These are phyloP conservation scores for Megaceryle torquata DNA, from an alignment of 2,113 vertebrate genomes.

Conservation along the genomic window DNA sequence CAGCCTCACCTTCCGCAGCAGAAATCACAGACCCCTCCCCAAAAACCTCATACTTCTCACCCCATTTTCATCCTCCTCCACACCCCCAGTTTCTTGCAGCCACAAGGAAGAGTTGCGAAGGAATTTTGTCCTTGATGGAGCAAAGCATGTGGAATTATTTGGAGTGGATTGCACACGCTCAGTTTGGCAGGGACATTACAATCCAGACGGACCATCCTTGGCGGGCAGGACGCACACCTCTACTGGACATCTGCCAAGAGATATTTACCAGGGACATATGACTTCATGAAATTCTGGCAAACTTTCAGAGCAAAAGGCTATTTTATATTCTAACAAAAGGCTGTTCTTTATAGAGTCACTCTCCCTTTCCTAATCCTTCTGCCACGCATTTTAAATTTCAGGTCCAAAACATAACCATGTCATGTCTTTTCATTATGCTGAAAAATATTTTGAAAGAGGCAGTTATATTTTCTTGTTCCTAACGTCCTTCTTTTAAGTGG, in stretches of 20 bases:
- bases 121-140: background rate
- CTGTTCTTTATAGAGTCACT: background rate
- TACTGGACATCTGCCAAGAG: background rate
- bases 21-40: background rate
- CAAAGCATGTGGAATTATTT: background rate
- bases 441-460: background rate
- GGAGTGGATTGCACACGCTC: background rate
- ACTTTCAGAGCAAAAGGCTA: background rate
- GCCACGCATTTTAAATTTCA: background rate
- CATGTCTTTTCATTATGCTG: background rate
- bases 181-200: background rate
- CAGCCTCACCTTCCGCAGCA: background rate
- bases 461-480: background rate
- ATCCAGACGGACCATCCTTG: conserved; percentile 11
- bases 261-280: background rate
- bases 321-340: background rate
- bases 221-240: background rate
- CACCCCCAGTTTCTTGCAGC: background rate
- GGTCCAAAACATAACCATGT: background rate
- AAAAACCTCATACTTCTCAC: too few relatives aligned
- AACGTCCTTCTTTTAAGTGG: background rate
- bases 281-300: background rate
- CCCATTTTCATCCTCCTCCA: background rate
- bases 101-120: background rate
- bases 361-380: background rate